Conservation (phyloP, 2,888 invertebrate genomes). For the Brenthis ino region DNA sequence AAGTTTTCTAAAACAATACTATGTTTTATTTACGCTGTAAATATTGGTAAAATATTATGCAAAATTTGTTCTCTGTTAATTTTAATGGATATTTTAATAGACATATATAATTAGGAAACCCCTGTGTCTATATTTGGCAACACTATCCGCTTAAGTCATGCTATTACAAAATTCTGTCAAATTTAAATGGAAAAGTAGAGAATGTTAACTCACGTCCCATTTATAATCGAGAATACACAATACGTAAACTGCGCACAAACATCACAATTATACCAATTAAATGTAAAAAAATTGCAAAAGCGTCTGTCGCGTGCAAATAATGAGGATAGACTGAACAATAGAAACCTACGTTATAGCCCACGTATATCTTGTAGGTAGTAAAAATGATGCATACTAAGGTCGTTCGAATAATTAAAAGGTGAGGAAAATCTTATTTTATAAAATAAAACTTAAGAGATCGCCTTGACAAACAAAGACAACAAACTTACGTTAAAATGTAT, state of each 20-base stretch:
- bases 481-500: not conserved
- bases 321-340: constrained; percentile 27
- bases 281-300: constrained; percentile 7
- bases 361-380: constrained; percentile 25
- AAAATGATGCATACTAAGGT: constrained; percentile 31
- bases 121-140: constrained; percentile 3
- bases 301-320: constrained; percentile 28
- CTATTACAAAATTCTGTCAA: constrained; percentile 14
- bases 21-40: too few relatives aligned
- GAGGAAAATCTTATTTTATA: constrained; percentile 32
- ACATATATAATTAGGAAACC: not conserved
- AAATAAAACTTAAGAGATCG: constrained; percentile 10
- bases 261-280: constrained; percentile 22
- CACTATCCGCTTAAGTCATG: constrained; percentile 23
- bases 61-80: too few relatives aligned
- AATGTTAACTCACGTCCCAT: constrained; percentile 39
- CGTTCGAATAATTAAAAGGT: constrained; percentile 28
- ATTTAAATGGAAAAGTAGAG: constrained; percentile 8
- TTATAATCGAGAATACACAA: constrained; percentile 17
- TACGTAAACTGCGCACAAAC: constrained; percentile 18
- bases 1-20: not conserved
- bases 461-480: constrained; percentile 17
- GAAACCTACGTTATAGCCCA: constrained; percentile 20
- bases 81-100: too few relatives aligned
- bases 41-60: too few relatives aligned